Conservation (phyloP, 1,140 invertebrate genomes). For the Platyscapa corneri region DNA sequence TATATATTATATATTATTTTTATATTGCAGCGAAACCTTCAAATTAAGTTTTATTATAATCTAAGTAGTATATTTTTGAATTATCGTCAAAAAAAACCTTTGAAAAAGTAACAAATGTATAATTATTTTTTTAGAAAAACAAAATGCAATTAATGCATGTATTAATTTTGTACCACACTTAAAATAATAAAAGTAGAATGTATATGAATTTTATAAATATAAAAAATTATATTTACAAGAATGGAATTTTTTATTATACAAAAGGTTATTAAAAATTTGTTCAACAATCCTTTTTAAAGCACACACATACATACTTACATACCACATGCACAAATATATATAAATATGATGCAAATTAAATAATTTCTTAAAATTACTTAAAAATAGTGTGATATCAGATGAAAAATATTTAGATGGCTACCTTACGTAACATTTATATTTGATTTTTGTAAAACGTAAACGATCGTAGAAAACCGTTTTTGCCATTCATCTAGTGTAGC, state of each 20-base stretch:
- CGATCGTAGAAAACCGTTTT: conserved; percentile 60
- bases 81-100: not conserved
- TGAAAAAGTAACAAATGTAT: not conserved
- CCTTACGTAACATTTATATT: conserved; percentile 51
- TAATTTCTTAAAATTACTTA: conserved; percentile 33
- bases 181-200: not conserved
- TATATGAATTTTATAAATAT: conserved; percentile 20
- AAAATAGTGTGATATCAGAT: not conserved
- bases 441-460: conserved; percentile 63
- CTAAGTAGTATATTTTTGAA: conserved; percentile 6
- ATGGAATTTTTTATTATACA: conserved; percentile 36
- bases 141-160: conserved; percentile 36
- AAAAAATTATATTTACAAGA: conserved; percentile 35
- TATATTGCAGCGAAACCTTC: not conserved
- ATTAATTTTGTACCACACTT: conserved; percentile 16
- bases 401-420: not conserved
- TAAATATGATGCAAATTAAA: conserved; percentile 33
- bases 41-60: conserved; percentile 9
- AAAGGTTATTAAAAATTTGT: conserved; percentile 29
- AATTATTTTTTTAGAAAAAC: not conserved
- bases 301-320: conserved; percentile 33
- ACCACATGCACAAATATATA: not conserved
- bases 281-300: conserved; percentile 32
- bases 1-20: conserved; percentile 1
- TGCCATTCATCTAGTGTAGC: conserved; percentile 63